Evolutionary conservation across 2,888 invertebrate genomes (phyloP).

Genomic region (Danaus chrysippus): DNA sequence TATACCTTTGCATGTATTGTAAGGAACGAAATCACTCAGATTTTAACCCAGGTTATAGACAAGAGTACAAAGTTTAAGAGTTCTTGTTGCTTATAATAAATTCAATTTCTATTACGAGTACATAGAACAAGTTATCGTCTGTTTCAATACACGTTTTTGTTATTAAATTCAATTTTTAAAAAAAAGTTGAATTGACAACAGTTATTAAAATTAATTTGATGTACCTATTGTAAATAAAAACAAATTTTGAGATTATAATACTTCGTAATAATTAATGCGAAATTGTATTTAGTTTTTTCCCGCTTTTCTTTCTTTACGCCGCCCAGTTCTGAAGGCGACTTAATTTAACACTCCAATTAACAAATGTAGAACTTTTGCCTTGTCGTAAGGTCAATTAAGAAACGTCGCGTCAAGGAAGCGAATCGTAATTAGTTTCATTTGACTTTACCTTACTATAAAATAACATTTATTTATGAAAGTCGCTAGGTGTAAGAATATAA

Average conservation of each 20-base stretch:
- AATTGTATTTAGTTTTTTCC: background rate
- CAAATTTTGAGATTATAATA: background rate
- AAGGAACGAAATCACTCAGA: no score
- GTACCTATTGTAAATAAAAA: no score
- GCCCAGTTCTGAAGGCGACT: constrained; percentile 3
- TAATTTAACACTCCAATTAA: constrained; percentile 12
- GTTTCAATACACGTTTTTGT: no score
- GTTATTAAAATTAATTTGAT: no score
- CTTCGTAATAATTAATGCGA: background rate
- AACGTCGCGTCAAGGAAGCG: background rate
- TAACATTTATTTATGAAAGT: constrained; percentile 1
- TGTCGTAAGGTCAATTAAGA: constrained; percentile 9
- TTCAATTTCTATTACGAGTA: no score
- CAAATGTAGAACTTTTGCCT: constrained; percentile 12
- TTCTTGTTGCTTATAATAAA: no score
- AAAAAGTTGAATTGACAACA: no score
- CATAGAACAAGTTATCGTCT: no score
- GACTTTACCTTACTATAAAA: background rate
- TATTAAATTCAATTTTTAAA: no score
- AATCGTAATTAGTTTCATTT: constrained; percentile 2
- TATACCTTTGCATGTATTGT: no score
- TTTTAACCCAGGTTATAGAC: no score
- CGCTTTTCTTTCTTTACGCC: background rate
- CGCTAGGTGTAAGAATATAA: background rate
- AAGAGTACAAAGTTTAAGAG: no score